Evolutionary conservation across 1,140 invertebrate genomes (phyloP), one percentile per base, ranked within the genome.

Genomic region (Eupeodes corollae): DNA sequence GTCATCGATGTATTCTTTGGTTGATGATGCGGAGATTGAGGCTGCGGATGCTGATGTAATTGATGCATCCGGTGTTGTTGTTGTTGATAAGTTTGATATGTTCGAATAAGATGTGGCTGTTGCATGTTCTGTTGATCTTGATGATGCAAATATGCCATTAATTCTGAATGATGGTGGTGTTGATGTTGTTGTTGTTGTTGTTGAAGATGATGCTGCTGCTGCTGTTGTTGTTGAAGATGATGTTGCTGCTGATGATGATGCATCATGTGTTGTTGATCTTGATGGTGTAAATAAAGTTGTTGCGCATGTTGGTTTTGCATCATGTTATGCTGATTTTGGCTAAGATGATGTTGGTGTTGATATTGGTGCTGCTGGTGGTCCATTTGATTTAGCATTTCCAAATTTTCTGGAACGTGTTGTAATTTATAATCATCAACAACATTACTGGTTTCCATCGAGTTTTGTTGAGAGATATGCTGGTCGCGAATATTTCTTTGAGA

Each of bases 121-220:
- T 31, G 69, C 67, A 70, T 68, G 60, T 70, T 69, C 68, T 71
- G 69, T 61, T 71, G 69, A 44, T 71, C 69, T 40, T 71, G 69
- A 56, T 71, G 67, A 39, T 71, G 70, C 68, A 72, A 69, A 46
- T 72, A 68, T 51, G 70, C 16, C 18, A 38, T 35, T 13, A 31
- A 67, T 13, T 55, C 54, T 38, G 69, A 52, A 42, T 58, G 57
- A 42, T 58, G 60, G 48, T 66, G 55, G 33, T 59, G 58, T 33
- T 59, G 61, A 6, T 55, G 55, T 44, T 59, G 53, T 33, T 58
- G 56, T 11, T 59, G 58, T 31, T 51, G 46, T 16, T 47, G 46
- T 16, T 44, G 45, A 15, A 47, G 42, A 1, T 45, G 35, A 13
- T 47, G 45, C 31, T 47, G 26, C 5, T 47, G 39, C 16, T 44